A percentile compares a stretch with the other conserved stretches of the same genome.
Evolutionary conservation across 2,888 invertebrate species (phyloP).

Genomic region (Zootermopsis nevadensis): DNA sequence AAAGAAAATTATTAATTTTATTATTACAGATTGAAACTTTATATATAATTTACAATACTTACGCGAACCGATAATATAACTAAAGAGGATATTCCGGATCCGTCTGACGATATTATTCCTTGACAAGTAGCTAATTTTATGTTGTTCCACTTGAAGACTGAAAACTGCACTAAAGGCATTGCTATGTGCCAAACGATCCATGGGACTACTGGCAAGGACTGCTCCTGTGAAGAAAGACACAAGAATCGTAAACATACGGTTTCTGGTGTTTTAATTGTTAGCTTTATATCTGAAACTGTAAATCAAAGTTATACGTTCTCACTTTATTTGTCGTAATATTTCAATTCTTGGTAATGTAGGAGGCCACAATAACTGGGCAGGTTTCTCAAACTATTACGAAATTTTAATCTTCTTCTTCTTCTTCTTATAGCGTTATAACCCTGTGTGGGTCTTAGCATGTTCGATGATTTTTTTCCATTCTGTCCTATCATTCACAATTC

Average conservation of each 20-base stretch:
- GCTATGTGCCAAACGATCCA: not conserved
- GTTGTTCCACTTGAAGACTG: not conserved
- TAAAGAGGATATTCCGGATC: not conserved
- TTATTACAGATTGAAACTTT: not conserved
- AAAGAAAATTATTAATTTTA: not conserved
- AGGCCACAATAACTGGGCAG: no score
- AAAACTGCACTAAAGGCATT: not conserved
- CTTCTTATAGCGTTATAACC: no score
- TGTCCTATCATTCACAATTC: no score
- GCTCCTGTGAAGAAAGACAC: not conserved
- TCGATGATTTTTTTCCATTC: no score
- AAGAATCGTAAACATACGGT: not conserved
- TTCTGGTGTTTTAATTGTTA: no score
- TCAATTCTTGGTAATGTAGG: no score
- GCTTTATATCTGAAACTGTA: no score
- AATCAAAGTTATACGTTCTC: no score
- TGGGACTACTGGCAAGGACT: not conserved
- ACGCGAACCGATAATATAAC: not conserved
- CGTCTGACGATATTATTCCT: not conserved
- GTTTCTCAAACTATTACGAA: no score
- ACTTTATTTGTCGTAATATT: no score
- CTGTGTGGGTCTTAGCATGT: no score
- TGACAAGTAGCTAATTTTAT: not conserved
- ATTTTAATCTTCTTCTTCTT: no score
- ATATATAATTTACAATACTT: not conserved